A percentile compares a stretch with the other conserved stretches of the same genome.
Evolutionary conservation across 2,113 vertebrate genomes (phyloP).

Genomic region (Ictidomys tridecemlineatus): DNA sequence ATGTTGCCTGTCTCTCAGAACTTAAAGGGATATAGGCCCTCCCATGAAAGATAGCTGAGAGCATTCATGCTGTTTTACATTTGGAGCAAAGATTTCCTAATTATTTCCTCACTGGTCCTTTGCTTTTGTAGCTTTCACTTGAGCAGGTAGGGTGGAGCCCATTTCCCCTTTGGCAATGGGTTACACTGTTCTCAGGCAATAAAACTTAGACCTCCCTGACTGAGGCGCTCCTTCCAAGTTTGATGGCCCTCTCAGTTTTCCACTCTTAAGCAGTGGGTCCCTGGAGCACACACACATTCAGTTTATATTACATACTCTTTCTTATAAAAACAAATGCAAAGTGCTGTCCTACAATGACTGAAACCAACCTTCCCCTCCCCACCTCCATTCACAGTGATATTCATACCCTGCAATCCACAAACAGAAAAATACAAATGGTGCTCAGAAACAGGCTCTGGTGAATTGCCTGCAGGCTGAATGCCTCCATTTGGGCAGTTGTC

Average conservation of each 20-base stretch:
- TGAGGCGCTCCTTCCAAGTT: not conserved
- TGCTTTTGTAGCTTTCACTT: conserved; percentile 43
- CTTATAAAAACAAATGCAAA: conserved; percentile 64
- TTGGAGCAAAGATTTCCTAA: conserved; percentile 55
- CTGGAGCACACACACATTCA: not conserved
- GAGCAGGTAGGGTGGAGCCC: conserved; percentile 54
- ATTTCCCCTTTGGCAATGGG: conserved; percentile 60
- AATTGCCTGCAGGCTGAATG: conserved; percentile 57
- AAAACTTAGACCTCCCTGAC: conserved; percentile 79
- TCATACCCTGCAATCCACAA: conserved; percentile 35
- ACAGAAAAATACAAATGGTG: conserved; percentile 14
- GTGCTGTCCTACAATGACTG: conserved; percentile 48
- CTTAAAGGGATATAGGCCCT: not conserved
- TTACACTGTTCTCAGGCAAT: conserved; percentile 64
- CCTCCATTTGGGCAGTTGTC: conserved; percentile 58
- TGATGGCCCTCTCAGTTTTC: conserved; percentile 52
- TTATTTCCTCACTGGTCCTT: conserved; percentile 59
- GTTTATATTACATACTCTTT: conserved; percentile 66
- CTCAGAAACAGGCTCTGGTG: conserved; percentile 35
- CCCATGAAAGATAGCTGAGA: conserved; percentile 7
- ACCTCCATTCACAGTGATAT: not conserved
- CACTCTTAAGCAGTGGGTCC: conserved; percentile 20
- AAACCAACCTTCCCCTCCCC: not conserved
- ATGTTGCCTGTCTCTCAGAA: conserved; percentile 15
- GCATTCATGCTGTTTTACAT: not conserved